Base-by-base conservation (phyloP, 2,113 vertebrate species). In the Clarias macrocephalus region DNA sequence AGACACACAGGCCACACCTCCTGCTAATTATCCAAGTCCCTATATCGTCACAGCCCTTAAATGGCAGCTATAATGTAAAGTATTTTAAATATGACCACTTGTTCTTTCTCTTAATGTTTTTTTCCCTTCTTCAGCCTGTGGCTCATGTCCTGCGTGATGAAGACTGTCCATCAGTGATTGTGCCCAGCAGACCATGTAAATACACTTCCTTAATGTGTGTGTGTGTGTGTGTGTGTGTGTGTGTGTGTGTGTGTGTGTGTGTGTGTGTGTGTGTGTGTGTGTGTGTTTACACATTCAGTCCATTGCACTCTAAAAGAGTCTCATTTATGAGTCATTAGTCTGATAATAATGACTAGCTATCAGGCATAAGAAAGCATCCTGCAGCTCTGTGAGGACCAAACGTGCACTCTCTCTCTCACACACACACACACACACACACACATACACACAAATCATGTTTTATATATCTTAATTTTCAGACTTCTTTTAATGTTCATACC, bases 121-220 rank as follows among this genome's bases (percentile, higher is more conserved):
- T 37, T 42, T 16, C 33, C 93, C 85, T 88, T 37, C 3, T 95
- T 87, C 85, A 99, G 97, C 93, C 96, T 86, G 90, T 96, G 65
- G 82, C 95, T 88, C 94, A 97, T 91, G 93, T 97, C 57, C 91
- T 98, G 54, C 88, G 96, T 90, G 95, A 97, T 90, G 96, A 96
- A 92, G 97, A 98, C 91, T 99, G 97, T 91, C 97, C 97, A 75
- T 94, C 96, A 16, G 95, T 96, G 92, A 94, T 99, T 89, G 94
- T 96, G 88, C 97, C 97, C 88, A 98, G 97, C 92, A 95, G 93
- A 93, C 96, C 97, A 90, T 96, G 97, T 98, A 93, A 96, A 97
- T 94, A 63, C 76, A 42, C 52, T 30, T 56, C 42, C 13, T n/a
- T 57, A 30, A 2, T 33, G 25, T 76, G 37, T 76, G n/a, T n/a